Base-by-base conservation (phyloP, 2,113 vertebrate genomes). In the Silurus glanis region DNA sequence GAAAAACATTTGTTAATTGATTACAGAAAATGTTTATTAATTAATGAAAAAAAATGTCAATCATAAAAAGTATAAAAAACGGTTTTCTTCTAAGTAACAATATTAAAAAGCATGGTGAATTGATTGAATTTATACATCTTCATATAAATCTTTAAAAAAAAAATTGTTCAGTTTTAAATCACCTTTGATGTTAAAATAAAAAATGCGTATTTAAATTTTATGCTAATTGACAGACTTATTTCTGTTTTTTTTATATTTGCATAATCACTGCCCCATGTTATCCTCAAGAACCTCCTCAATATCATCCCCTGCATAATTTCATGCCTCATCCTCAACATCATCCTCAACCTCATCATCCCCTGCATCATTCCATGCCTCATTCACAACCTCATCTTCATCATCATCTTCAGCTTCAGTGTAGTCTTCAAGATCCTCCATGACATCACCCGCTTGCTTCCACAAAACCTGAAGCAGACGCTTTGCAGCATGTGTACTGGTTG, bases 341-440 rank as follows among this genome's bases (percentile, higher is more conserved):
- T 61, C 5, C 13, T 58, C 56, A 71, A 28, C 28, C 1, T 10
- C 10, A 72, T 72, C 14, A 45, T 47, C 2, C 1, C 1, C 16
- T 12, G 7, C 37, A n/a, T 21, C 37, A 12, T 51, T 8, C 4
- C 21, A 9, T 53, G 6, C 23, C 12, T n/a, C 10, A 23, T 55
- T 21, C 23, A 2, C 49, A n/a, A 10, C n/a, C 9, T 16, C 58
- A 62, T 45, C 8, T 1, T 81, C 58, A 13, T 51, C 23, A 6
- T n/a, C 12, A 56, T 3, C 9, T 13, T 79, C 53, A 49, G 45
- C 37, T 14, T 19, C 66, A n/a, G 13, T 45, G 17, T 4, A 4
- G 13, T 59, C 37, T 49, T 37, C 19, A 47, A 89, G 17, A 2
- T 90, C 89, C 4, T 90, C 23, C 80, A 92, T 86, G 37, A 92